A percentile compares a stretch with the other conserved stretches of the same genome.
These are phyloP conservation scores for Bubo scandiacus DNA, from an alignment of 2,113 vertebrate genomes.

Conservation along the genomic window DNA sequence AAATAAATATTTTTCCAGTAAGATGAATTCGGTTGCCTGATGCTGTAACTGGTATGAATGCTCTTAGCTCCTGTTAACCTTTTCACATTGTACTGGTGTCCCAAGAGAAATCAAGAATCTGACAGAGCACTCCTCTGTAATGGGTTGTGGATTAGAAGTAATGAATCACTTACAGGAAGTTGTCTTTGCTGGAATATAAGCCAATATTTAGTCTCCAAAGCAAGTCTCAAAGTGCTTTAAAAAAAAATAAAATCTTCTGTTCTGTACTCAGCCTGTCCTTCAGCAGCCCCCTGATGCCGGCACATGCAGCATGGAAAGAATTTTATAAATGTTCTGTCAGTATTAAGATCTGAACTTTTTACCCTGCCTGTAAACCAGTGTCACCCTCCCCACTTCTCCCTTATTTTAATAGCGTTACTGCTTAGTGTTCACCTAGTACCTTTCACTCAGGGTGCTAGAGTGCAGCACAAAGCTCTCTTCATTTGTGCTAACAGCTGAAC, in stretches of 20 bases:
- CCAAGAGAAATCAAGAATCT: slow-evolving; percentile 7
- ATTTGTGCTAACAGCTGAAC: background rate
- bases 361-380: background rate
- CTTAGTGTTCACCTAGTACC: background rate
- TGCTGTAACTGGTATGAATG: background rate
- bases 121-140: background rate
- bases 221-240: background rate
- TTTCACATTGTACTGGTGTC: background rate
- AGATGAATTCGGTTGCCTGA: background rate
- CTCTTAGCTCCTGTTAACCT: background rate
- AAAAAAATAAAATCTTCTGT: background rate
- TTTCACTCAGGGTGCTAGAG: background rate
- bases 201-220: background rate
- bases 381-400: background rate
- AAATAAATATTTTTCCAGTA: background rate
- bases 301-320: background rate
- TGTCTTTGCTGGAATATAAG: background rate
- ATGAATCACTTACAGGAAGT: background rate
- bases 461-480: background rate
- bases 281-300: background rate
- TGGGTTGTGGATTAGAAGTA: background rate
- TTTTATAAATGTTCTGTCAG: background rate
- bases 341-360: background rate
- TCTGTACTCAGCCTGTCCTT: background rate
- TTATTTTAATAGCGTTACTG: background rate